Evolutionary conservation across 2,797 vertebrate species (phyloP).

Genomic region (Mionectes olivaceus): DNA sequence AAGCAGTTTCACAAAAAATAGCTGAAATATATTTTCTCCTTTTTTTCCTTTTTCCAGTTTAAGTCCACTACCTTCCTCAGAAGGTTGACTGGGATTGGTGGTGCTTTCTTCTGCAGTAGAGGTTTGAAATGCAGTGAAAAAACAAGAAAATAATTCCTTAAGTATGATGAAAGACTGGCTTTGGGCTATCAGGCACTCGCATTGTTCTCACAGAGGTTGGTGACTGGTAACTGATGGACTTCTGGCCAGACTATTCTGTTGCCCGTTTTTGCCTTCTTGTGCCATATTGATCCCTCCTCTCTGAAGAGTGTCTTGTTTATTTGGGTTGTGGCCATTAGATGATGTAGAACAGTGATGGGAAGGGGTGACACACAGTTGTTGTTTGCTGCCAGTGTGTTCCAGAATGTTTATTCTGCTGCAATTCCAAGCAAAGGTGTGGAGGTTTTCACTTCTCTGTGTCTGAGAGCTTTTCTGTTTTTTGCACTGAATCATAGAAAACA

Average conservation of each 20-base stretch:
- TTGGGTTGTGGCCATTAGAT: not conserved
- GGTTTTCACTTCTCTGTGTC: not conserved
- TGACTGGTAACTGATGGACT: not conserved
- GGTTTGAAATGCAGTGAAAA: accelerated
- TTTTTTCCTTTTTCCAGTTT: not conserved
- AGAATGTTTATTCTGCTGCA: not conserved
- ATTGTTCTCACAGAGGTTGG: not conserved
- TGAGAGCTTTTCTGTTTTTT: not conserved
- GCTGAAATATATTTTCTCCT: not conserved
- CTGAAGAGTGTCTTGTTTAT: not conserved
- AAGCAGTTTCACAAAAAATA: not conserved
- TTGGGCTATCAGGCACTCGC: not conserved
- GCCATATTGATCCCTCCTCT: not conserved
- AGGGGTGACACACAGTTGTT: not conserved
- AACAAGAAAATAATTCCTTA: not conserved
- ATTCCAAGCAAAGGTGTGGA: not conserved
- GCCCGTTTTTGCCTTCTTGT: not conserved
- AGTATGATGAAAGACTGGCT: not conserved
- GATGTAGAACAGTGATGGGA: not conserved
- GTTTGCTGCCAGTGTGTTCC: not conserved
- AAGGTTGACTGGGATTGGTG: not conserved
- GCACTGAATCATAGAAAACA: not conserved
- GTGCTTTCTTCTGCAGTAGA: not conserved
- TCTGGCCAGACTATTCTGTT: not conserved
- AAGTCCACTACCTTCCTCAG: not conserved